Base-by-base conservation (phyloP, 2,797 vertebrate genomes). In the Crenichthys baileyi region DNA sequence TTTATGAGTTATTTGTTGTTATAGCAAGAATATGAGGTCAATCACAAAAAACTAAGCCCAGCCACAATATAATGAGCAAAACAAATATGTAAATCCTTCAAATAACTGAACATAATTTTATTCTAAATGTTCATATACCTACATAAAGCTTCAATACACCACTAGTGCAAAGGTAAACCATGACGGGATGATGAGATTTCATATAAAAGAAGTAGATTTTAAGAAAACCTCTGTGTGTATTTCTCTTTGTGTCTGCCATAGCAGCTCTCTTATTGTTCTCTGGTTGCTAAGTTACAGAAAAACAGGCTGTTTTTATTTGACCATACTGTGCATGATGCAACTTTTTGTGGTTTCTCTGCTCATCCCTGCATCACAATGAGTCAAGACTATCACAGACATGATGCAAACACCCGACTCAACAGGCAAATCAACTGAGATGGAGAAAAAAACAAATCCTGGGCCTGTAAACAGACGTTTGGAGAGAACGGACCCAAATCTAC, bases 261-360 rank as follows among this genome's bases (percentile, higher is more conserved):
- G 5, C 15, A 18, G 60, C 31, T 39, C 56, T 20, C n/a, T 71
- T 70, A 68, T 72, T 88, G 72, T 80, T 75, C 67, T 67, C 3
- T 46, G 48, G 88, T 90, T 89, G 87, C 85, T 78, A 82, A 73
- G 88, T 81, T 77, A 84, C 83, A 74, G 78, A 76, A 87, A 86
- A 83, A 81, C 60, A 80, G 55, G 78, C 48, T 68, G 83, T 82
- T 86, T 88, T 80, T 79, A 61, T 88, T 80, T 76, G 15, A 78
- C 74, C 77, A 48, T 68, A 80, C 36, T 75, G 9, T 26, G 44
- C 63, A 72, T 76, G 29, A 71, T 73, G 79, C 50, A 76, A 74
- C 26, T 31, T 72, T 73, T 76, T 73, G 73, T 51, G 73, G 58
- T 65, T 83, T 83, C n/a, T 82, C 63, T 63, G 70, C 67, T 80